Evolutionary conservation across 1,140 invertebrate species (phyloP).

Genomic region (Zaprionus nigranus): DNA sequence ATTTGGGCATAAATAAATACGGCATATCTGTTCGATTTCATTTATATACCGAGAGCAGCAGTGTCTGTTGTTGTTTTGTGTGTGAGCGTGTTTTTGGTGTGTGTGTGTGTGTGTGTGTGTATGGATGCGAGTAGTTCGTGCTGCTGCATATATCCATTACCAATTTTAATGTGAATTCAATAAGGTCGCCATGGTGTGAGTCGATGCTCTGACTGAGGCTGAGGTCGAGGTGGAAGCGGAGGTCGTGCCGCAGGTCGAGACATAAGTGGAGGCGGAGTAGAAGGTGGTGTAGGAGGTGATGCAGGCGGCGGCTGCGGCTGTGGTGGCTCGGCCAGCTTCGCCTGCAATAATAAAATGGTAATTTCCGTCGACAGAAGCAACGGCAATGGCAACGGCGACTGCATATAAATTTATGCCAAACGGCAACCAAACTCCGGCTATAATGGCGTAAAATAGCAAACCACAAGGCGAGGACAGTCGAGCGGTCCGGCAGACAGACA

Average conservation of each 20-base stretch:
- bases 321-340: conserved; percentile 19
- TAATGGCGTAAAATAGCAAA: conserved; percentile 76
- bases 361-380: conserved; percentile 60
- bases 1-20: conserved; percentile 64
- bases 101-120: conserved; percentile 38
- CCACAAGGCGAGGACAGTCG: conserved; percentile 50
- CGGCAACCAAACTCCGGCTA: conserved; percentile 65
- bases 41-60: conserved; percentile 48
- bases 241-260: neutral
- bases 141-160: conserved; percentile 73
- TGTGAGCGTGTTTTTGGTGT: no score
- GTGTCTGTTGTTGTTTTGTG: neutral
- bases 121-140: conserved; percentile 32
- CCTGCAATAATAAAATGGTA: conserved; percentile 81
- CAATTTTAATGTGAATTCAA: conserved; percentile 81
- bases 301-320: neutral
- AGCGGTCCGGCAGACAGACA: neutral
- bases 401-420: conserved; percentile 77
- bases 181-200: conserved; percentile 44
- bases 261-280: neutral
- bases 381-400: conserved; percentile 30
- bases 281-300: neutral
- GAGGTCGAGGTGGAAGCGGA: neutral
- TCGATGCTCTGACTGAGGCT: neutral
- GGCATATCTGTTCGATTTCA: conserved; percentile 28